Evolutionary conservation across 2,113 vertebrate genomes (phyloP).

Genomic region (Mobula hypostoma): DNA sequence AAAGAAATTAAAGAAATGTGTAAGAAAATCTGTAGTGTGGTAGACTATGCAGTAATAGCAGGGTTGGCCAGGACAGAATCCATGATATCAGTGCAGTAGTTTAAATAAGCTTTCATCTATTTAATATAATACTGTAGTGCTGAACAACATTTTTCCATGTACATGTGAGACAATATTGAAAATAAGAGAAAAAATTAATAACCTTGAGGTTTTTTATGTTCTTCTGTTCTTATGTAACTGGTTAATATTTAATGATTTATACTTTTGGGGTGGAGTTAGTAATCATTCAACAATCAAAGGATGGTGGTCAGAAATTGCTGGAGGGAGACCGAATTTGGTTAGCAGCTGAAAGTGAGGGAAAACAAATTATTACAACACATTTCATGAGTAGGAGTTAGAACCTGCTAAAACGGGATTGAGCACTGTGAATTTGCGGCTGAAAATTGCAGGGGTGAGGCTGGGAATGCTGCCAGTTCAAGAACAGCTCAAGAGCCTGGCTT

Average conservation of each 20-base stretch:
- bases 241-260: not conserved
- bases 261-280: not conserved
- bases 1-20: not conserved
- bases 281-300: not conserved
- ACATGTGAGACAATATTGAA: not conserved
- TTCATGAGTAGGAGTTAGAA: not conserved
- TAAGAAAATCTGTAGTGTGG: not conserved
- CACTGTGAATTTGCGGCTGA: not conserved
- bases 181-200: not conserved
- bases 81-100: not conserved
- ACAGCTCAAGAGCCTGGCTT: not conserved
- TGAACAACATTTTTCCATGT: not conserved
- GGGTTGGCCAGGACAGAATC: not conserved
- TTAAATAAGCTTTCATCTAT: not conserved
- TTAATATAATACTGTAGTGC: not conserved
- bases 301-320: not conserved
- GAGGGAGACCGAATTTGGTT: not conserved
- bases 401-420: not conserved
- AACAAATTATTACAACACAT: not conserved
- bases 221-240: not conserved
- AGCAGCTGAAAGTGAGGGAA: not conserved
- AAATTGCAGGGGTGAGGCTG: not conserved
- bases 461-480: not conserved
- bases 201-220: too few species aligned
- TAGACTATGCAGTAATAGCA: not conserved